These are phyloP conservation scores for Lates japonicus DNA, from an alignment of 2,797 vertebrate species.

Conservation along the genomic window DNA sequence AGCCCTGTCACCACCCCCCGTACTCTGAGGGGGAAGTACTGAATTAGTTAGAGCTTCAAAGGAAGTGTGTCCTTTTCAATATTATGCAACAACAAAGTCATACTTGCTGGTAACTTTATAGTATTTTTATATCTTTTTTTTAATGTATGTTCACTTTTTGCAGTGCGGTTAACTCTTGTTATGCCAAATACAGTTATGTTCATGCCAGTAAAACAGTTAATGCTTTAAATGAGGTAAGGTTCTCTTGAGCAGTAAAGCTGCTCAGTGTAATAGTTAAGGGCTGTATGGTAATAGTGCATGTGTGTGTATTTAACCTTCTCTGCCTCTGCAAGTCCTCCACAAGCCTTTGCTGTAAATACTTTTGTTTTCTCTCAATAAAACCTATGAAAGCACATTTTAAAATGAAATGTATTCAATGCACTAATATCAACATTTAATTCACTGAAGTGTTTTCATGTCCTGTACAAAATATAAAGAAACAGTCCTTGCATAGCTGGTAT, in stretches of 20 bases:
- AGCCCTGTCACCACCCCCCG: conserved; percentile 67
- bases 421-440: background rate
- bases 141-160: conserved; percentile 23
- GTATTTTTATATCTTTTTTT: conserved; percentile 24
- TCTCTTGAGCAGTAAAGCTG: conserved; percentile 5
- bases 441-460: background rate
- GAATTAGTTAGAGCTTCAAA: conserved; percentile 35
- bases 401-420: background rate
- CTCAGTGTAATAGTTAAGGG: background rate
- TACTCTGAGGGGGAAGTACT: conserved; percentile 74
- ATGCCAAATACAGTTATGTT: conserved; percentile 41
- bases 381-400: background rate
- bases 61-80: background rate
- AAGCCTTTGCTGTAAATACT: conserved; percentile 1
- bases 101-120: conserved; percentile 48
- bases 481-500: background rate
- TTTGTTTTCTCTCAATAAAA: conserved; percentile 17
- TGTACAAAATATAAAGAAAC: background rate
- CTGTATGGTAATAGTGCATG: conserved; percentile 10
- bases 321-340: conserved; percentile 2
- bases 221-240: conserved; percentile 25
- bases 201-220: conserved; percentile 37
- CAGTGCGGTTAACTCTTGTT: conserved; percentile 13
- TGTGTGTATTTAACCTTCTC: background rate
- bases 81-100: conserved; percentile 38